Conservation (phyloP, 2,888 invertebrate genomes). For the Callyntrura guangdongensis region DNA sequence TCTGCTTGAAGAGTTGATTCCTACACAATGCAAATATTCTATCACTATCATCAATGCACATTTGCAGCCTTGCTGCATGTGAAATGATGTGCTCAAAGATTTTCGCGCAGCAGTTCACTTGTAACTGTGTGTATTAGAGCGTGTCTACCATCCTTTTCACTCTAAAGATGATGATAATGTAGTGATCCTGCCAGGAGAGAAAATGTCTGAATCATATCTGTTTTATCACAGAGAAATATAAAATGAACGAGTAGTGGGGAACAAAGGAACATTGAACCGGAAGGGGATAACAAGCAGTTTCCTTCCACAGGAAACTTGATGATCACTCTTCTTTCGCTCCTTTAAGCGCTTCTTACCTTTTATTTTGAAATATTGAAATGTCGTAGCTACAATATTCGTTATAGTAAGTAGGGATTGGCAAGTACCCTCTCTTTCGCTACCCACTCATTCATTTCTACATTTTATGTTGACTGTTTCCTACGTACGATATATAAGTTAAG, state of each 20-base stretch:
- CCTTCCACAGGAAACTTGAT: slow-evolving; percentile 63
- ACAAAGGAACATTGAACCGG: neutral
- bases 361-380: neutral
- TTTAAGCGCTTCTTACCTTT: neutral
- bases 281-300: slow-evolving; percentile 40
- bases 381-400: neutral
- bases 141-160: neutral
- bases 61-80: no score
- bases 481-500: no score
- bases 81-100: no score
- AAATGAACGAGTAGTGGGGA: neutral
- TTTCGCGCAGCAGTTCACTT: neutral
- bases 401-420: no score
- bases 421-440: no score
- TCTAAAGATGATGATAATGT: neutral
- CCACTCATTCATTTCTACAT: no score
- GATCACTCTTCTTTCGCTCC: slow-evolving; percentile 43
- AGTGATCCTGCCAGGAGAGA: neutral
- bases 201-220: neutral
- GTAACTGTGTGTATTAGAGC: neutral
- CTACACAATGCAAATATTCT: neutral
- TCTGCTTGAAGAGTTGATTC: neutral
- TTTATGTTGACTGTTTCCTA: no score
- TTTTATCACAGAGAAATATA: neutral
- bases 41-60: neutral